These are phyloP conservation scores for Caenorhabditis becei DNA, from an alignment of 2,888 invertebrate genomes.

Conservation along the genomic window DNA sequence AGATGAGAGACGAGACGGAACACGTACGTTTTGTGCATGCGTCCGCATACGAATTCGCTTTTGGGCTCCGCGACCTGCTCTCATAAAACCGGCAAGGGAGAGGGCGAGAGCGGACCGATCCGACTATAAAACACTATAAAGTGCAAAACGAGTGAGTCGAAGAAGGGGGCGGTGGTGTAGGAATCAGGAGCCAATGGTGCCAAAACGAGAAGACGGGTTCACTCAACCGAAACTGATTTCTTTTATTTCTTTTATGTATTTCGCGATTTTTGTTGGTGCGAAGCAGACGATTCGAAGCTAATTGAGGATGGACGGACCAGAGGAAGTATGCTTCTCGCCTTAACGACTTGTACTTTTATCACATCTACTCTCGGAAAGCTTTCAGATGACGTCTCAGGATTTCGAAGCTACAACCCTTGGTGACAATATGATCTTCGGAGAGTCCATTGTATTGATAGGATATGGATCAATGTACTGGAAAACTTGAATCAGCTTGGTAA, in stretches of 20 bases:
- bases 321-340: too few relatives aligned
- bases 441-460: too few relatives aligned
- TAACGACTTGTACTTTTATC: too few relatives aligned
- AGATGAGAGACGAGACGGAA: conserved; percentile 30
- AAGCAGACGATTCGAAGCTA: not conserved
- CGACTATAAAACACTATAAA: conserved; percentile 44
- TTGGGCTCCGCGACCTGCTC: conserved; percentile 21
- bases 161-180: not conserved
- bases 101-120: conserved; percentile 3
- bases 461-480: too few relatives aligned
- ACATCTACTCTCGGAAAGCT: too few relatives aligned
- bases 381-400: too few relatives aligned
- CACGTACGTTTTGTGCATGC: conserved; percentile 30
- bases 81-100: conserved; percentile 32
- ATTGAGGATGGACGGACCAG: not conserved
- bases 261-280: not conserved
- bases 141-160: conserved; percentile 47
- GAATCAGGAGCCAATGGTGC: conserved; percentile 28
- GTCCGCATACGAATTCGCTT: conserved; percentile 35
- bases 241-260: conserved; percentile 60
- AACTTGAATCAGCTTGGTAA: too few relatives aligned
- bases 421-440: too few relatives aligned
- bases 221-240: conserved; percentile 56
- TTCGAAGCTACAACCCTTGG: too few relatives aligned
- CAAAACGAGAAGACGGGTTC: conserved; percentile 19